phyloP scores from a whole-genome alignment of 2,797 vertebrate genomes.

The Anguilla marmorata region DNA sequence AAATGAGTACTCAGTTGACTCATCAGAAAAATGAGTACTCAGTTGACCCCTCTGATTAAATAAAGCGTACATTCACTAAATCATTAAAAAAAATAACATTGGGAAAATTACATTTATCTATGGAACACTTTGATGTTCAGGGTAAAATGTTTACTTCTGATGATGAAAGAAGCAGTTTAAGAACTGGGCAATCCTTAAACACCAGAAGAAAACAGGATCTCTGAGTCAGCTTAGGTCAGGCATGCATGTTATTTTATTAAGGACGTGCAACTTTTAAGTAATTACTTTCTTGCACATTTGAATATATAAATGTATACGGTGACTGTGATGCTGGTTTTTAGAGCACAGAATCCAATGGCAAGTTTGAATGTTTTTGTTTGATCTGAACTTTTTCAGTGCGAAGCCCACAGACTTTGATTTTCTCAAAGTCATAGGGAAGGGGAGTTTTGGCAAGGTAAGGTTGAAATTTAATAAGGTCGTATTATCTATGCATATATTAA shows the following conservation, averaged over 20 bases:
- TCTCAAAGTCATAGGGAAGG: conserved; percentile 98
- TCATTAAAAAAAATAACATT: too few relatives aligned
- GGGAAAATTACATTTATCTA: background rate
- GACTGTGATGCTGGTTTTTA: background rate
- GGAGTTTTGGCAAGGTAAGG: conserved; percentile 97
- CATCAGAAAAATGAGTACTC: background rate
- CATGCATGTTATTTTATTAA: background rate
- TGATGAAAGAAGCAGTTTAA: background rate
- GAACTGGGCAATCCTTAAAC: background rate
- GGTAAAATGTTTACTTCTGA: background rate
- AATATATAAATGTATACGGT: background rate
- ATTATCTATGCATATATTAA: too few relatives aligned
- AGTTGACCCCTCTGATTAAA: background rate
- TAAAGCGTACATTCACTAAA: background rate
- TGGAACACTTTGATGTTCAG: background rate
- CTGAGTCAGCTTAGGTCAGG: background rate
- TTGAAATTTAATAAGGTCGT: background rate
- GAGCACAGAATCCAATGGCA: background rate
- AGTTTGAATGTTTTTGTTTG: conserved; percentile 2
- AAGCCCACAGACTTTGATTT: conserved; percentile 98
- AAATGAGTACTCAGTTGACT: background rate
- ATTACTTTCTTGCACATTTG: background rate
- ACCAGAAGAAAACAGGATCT: background rate
- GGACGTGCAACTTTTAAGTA: background rate
- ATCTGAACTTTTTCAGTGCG: conserved; percentile 75